These are phyloP conservation scores for Cyclophora albipunctata DNA, from an alignment of 2,888 invertebrate species.

Conservation along the genomic window DNA sequence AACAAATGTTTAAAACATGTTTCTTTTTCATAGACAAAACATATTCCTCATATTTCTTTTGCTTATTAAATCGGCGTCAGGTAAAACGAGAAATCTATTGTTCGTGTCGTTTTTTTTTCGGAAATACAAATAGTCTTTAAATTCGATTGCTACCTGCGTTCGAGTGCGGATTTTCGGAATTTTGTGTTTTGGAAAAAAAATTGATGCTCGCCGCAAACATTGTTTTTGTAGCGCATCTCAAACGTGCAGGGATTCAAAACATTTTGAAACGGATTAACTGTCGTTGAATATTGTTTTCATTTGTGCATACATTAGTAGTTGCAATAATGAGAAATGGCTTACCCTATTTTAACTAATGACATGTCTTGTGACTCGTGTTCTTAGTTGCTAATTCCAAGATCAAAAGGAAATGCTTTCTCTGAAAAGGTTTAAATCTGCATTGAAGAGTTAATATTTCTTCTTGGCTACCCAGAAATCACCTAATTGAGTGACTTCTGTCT, in stretches of 20 bases:
- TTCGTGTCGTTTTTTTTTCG: conserved; percentile 49
- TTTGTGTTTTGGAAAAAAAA: conserved; percentile 56
- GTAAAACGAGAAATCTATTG: conserved; percentile 62
- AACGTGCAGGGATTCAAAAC: conserved; percentile 38
- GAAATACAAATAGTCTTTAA: conserved; percentile 70
- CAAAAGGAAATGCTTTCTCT: too few relatives aligned
- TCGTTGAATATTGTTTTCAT: too few relatives aligned
- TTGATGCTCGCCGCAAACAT: conserved; percentile 70
- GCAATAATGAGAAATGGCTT: too few relatives aligned
- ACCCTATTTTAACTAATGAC: too few relatives aligned
- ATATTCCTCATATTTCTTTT: conserved; percentile 69
- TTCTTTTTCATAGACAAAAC: conserved; percentile 25
- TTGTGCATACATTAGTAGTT: too few relatives aligned
- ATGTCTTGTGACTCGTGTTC: too few relatives aligned
- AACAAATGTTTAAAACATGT: conserved; percentile 24
- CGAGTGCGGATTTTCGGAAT: conserved; percentile 67
- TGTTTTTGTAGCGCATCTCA: conserved; percentile 58
- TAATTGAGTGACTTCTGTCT: too few relatives aligned
- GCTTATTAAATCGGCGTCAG: conserved; percentile 70
- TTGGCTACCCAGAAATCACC: too few relatives aligned
- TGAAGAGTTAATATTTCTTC: too few relatives aligned
- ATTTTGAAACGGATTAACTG: conserved; percentile 5
- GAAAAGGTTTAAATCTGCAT: too few relatives aligned
- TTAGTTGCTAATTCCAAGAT: too few relatives aligned
- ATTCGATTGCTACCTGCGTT: conserved; percentile 67